Percentiles rank a stretch among this genome's conserved stretches.
Evolutionary conservation across 2,797 vertebrate genomes (phyloP).

Genomic region (Mormyrops boulengeri): DNA sequence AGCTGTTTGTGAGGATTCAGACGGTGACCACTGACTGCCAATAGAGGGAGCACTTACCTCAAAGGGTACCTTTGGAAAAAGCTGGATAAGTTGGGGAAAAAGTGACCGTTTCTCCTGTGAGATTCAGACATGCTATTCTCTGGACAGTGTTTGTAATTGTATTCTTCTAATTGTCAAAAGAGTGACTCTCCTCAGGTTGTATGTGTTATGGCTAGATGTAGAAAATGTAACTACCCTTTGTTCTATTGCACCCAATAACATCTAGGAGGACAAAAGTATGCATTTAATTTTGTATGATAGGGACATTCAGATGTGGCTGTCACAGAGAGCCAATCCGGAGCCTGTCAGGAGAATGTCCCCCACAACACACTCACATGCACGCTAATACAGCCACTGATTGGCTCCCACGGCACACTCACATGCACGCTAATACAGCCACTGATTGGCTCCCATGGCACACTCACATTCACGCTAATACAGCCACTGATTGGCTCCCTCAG

Average conservation of each 20-base stretch:
- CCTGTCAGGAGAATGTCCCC: neutral
- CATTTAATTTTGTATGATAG: conserved; percentile 17
- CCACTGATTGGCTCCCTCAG: neutral
- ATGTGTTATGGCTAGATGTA: neutral
- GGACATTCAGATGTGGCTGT: neutral
- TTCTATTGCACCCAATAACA: conserved; percentile 15
- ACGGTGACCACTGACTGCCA: neutral
- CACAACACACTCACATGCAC: neutral
- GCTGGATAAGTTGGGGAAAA: neutral
- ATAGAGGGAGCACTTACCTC: neutral
- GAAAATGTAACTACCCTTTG: neutral
- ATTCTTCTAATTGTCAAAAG: neutral
- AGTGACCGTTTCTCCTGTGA: neutral
- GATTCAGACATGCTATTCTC: neutral
- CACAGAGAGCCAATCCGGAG: neutral
- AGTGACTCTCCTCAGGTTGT: neutral
- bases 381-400: neutral
- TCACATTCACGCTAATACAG: neutral
- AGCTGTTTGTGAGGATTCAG: neutral
- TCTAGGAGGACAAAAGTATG: neutral
- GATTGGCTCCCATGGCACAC: neutral
- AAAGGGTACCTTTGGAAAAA: neutral
- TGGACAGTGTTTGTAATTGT: neutral
- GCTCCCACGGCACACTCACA: neutral
- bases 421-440: neutral